phyloP scores from a whole-genome alignment of 2,888 invertebrate species.

The Subacronicta megacephala region DNA sequence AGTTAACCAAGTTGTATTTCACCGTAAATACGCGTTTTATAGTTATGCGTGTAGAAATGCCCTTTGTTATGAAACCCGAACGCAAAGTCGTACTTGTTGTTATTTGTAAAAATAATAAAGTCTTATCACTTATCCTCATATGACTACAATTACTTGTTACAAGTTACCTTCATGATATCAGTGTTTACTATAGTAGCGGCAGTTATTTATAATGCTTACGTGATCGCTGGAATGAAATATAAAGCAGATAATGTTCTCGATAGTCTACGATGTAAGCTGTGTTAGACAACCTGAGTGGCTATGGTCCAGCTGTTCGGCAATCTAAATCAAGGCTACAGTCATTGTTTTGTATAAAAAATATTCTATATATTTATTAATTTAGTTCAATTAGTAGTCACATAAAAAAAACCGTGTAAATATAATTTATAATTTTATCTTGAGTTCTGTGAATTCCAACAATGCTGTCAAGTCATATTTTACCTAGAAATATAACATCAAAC shows the following conservation, averaged over 20 bases:
- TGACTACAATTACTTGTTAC: constrained; percentile 1
- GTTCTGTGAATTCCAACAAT: background rate
- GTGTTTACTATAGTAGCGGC: background rate
- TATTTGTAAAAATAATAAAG: background rate
- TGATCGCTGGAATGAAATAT: constrained; percentile 10
- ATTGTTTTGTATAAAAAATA: background rate
- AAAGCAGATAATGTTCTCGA: constrained; percentile 11
- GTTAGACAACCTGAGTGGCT: background rate
- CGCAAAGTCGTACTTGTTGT: constrained; percentile 17
- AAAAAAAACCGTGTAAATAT: background rate
- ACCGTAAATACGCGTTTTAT: constrained; percentile 25
- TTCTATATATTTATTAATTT: background rate
- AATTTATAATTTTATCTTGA: background rate
- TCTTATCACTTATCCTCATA: constrained; percentile 4
- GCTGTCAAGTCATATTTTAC: constrained; percentile 7
- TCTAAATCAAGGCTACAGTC: background rate
- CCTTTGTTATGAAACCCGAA: constrained; percentile 13
- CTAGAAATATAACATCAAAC: constrained; percentile 19
- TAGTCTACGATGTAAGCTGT: background rate
- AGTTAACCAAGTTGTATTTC: constrained; percentile 31
- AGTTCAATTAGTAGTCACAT: background rate
- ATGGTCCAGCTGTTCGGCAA: background rate
- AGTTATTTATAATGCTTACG: constrained; percentile 6
- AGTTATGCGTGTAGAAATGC: constrained; percentile 17
- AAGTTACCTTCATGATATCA: background rate